Percentiles rank a stretch among this genome's conserved stretches.
Conservation (phyloP, 2,797 vertebrate species). For the Remorina albescens region DNA sequence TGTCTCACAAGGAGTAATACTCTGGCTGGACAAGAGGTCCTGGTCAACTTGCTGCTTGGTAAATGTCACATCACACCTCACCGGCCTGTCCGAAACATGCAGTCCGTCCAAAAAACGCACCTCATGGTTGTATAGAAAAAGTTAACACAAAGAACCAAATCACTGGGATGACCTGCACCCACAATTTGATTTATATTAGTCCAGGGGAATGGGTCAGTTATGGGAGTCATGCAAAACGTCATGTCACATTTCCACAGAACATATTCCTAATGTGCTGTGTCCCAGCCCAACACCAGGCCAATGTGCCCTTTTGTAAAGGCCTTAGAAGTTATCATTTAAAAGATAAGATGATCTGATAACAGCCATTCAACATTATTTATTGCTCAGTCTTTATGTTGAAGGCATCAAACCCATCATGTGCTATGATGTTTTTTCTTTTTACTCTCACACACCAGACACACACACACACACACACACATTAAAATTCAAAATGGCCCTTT, state of each 20-base stretch:
- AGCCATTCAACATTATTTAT: not conserved
- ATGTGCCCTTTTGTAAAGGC: not conserved
- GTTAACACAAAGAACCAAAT: not conserved
- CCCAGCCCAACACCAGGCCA: too few species aligned
- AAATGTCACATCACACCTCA: conserved; percentile 76
- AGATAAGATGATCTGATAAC: not conserved
- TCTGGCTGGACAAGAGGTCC: conserved; percentile 94
- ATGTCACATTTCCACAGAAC: not conserved
- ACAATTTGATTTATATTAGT: not conserved
- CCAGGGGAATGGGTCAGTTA: not conserved
- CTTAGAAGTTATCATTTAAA: not conserved
- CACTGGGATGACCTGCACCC: not conserved
- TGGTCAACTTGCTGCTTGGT: conserved; percentile 97
- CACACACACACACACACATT: too few species aligned
- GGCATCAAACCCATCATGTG: not conserved
- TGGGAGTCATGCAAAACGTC: not conserved
- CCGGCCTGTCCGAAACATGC: not conserved
- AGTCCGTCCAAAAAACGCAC: conserved; percentile 8
- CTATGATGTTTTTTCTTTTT: too few species aligned
- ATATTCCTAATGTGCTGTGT: not conserved
- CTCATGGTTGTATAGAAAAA: not conserved
- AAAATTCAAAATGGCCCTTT: not conserved
- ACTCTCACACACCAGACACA: too few species aligned
- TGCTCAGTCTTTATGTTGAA: not conserved
- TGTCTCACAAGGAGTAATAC: conserved; percentile 96